Evolutionary conservation across 2,888 invertebrate species (phyloP).

Genomic region (Aphodius sticticus): DNA sequence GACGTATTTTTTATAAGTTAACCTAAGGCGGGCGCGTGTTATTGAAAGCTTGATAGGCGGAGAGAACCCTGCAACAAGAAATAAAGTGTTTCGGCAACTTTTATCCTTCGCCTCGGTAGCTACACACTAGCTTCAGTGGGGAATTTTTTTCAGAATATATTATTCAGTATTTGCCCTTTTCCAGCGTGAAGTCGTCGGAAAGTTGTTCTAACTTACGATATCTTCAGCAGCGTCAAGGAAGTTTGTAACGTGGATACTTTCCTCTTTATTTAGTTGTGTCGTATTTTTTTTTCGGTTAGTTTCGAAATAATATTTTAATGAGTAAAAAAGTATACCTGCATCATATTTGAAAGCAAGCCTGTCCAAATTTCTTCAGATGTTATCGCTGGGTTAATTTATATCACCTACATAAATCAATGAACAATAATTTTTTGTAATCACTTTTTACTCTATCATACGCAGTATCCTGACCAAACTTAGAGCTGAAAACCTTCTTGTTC

Average conservation of each 20-base stretch:
- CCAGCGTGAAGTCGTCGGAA: not conserved
- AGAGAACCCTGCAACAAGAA: not conserved
- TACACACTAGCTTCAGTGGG: not conserved
- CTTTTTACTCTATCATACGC: too few relatives aligned
- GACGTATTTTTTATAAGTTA: not conserved
- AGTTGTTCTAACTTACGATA: not conserved
- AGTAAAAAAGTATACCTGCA: too few relatives aligned
- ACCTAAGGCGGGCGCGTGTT: not conserved
- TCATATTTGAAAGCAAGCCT: too few relatives aligned
- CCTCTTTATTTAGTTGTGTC: not conserved
- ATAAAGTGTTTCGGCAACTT: not conserved
- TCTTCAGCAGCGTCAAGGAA: not conserved
- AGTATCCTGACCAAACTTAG: too few relatives aligned
- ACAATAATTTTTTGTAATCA: too few relatives aligned
- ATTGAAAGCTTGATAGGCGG: not conserved
- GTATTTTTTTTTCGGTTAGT: not conserved
- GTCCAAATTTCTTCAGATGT: too few relatives aligned
- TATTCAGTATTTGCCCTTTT: not conserved
- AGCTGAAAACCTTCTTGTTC: too few relatives aligned
- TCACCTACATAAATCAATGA: too few relatives aligned
- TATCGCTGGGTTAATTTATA: too few relatives aligned
- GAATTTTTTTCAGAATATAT: not conserved
- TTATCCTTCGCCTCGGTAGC: not conserved
- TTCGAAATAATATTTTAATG: too few relatives aligned
- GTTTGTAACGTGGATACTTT: not conserved